Conservation (phyloP, 2,113 vertebrate species). For the Lagopus muta region DNA sequence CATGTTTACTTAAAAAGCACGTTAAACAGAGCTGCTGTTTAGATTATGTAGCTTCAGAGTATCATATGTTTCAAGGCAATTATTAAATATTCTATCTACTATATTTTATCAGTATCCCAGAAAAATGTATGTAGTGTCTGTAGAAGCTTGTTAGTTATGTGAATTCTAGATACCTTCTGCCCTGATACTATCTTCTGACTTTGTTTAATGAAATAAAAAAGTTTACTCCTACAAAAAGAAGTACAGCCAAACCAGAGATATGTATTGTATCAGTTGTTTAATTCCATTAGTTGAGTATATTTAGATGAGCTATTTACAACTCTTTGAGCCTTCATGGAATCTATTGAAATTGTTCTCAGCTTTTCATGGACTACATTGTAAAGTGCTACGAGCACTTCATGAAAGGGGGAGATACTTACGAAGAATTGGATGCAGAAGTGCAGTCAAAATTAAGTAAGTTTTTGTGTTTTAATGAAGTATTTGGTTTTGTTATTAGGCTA, state of each 20-base stretch:
- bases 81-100: background rate
- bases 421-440: slow-evolving; percentile 84
- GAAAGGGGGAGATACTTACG: slow-evolving; percentile 88
- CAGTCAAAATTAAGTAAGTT: slow-evolving; percentile 87
- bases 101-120: background rate
- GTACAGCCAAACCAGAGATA: background rate
- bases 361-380: slow-evolving; percentile 86
- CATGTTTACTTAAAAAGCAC: background rate
- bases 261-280: background rate
- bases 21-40: background rate
- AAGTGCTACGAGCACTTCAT: slow-evolving; percentile 92
- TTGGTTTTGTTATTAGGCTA: background rate
- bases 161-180: background rate
- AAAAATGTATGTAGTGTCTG: background rate
- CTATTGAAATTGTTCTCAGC: slow-evolving; percentile 72
- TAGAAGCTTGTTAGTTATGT: background rate
- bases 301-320: background rate
- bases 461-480: background rate
- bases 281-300: background rate
- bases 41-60: background rate
- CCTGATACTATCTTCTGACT: background rate
- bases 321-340: background rate
- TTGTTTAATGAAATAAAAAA: background rate
- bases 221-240: background rate
- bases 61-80: background rate